Evolutionary conservation across 64 coral and sea anemone species (phyloP).

Genomic region (Montipora capricornis): DNA sequence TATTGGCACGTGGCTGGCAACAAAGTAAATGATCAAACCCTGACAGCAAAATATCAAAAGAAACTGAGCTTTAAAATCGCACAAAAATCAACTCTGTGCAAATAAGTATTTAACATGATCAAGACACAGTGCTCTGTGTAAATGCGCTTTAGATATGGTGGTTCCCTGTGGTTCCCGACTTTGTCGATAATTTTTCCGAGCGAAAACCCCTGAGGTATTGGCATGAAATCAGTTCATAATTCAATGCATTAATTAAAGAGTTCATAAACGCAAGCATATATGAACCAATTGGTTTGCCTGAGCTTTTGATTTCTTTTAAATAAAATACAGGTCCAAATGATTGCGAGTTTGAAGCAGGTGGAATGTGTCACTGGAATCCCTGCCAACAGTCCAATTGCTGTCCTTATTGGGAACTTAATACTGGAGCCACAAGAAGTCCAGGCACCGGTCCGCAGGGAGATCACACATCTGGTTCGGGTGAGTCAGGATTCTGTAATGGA

Average conservation of each 20-base stretch:
- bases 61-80: too few relatives aligned
- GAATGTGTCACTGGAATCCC: slow-evolving; percentile 32
- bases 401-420: slow-evolving; percentile 1
- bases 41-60: too few relatives aligned
- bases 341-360: slow-evolving; percentile 63
- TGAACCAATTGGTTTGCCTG: neutral
- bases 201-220: too few relatives aligned
- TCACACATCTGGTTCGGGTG: slow-evolving; percentile 42
- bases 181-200: too few relatives aligned
- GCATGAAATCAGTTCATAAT: too few relatives aligned
- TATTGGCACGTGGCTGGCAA: too few relatives aligned
- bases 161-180: too few relatives aligned
- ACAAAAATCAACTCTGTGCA: too few relatives aligned
- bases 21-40: too few relatives aligned
- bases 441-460: slow-evolving; percentile 49
- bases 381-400: neutral
- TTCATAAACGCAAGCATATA: neutral
- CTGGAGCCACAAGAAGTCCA: slow-evolving; percentile 10
- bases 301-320: neutral
- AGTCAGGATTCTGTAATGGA: neutral
- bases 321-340: slow-evolving; percentile 49
- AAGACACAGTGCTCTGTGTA: too few relatives aligned
- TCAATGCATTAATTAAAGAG: neutral
- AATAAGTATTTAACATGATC: too few relatives aligned
- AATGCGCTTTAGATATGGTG: too few relatives aligned